Evolutionary conservation across 2,888 invertebrate genomes (phyloP).

Genomic region (Amblyjoppa proteus): DNA sequence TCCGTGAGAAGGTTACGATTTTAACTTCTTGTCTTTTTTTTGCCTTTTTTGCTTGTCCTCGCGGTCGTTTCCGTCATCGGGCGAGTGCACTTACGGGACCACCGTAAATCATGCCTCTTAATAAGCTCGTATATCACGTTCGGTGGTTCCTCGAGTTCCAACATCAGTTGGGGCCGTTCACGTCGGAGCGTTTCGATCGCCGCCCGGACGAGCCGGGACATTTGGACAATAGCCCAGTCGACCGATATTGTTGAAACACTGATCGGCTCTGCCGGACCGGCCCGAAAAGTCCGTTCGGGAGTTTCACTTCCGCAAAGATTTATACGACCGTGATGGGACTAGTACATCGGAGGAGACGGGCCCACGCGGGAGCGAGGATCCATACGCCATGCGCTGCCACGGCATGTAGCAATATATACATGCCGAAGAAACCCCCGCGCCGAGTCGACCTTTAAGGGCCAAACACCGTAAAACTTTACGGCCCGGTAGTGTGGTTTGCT

Average conservation of each 20-base stretch:
- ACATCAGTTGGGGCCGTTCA: constrained; percentile 38
- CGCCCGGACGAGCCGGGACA: constrained; percentile 36
- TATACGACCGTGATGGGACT: constrained; percentile 67
- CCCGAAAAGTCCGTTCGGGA: constrained; percentile 59
- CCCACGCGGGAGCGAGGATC: constrained; percentile 42
- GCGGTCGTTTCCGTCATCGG: constrained; percentile 35
- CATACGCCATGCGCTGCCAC: constrained; percentile 49
- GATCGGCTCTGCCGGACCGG: constrained; percentile 61
- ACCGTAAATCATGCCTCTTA: constrained; percentile 68
- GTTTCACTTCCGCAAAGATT: constrained; percentile 77
- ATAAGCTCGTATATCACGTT: constrained; percentile 69
- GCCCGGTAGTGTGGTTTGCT: constrained; percentile 81
- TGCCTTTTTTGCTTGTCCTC: constrained; percentile 38
- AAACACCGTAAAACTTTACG: constrained; percentile 83
- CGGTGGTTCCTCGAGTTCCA: constrained; percentile 43
- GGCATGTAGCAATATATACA: constrained; percentile 40
- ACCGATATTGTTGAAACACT: constrained; percentile 77
- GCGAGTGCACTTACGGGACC: constrained; percentile 29
- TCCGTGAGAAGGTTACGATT: constrained; percentile 59
- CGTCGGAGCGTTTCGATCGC: constrained; percentile 8
- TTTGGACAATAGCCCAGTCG: constrained; percentile 72
- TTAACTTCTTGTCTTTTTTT: constrained; percentile 21
- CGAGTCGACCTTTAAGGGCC: constrained; percentile 71
- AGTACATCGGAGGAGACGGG: constrained; percentile 23
- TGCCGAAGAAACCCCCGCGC: constrained; percentile 39